These are phyloP conservation scores for Folsomia manolachei DNA, from an alignment of 2,888 invertebrate species.

Conservation along the genomic window DNA sequence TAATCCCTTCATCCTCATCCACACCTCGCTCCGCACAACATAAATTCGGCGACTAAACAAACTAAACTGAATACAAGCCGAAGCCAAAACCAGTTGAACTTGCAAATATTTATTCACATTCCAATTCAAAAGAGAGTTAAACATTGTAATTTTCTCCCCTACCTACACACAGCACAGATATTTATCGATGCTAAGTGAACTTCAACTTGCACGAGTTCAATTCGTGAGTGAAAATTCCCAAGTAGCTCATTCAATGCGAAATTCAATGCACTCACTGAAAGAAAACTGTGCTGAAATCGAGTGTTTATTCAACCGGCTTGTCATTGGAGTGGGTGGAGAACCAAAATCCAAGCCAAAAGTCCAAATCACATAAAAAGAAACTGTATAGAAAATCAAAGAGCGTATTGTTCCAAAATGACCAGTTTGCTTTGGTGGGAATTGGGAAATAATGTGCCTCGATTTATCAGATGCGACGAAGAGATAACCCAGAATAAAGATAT, in stretches of 20 bases:
- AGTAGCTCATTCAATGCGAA: neutral
- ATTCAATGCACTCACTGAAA: neutral
- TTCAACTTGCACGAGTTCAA: neutral
- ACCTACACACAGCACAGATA: neutral
- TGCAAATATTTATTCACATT: no score
- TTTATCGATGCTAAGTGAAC: neutral
- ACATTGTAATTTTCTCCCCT: neutral
- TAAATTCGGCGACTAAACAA: neutral
- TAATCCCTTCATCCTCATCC: constrained; percentile 1
- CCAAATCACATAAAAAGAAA: neutral
- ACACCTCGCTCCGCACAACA: neutral
- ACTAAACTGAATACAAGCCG: neutral
- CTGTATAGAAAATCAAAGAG: no score
- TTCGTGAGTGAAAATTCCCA: no score
- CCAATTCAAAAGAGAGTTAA: neutral
- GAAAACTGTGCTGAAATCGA: neutral
- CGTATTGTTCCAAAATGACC: no score
- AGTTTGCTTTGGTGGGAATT: neutral
- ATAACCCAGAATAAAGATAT: no score
- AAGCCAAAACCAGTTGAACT: neutral
- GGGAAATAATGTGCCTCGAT: neutral
- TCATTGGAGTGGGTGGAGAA: no score
- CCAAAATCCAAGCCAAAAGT: neutral
- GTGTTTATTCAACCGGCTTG: no score
- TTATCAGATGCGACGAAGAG: neutral